phyloP scores from a whole-genome alignment of 1,140 invertebrate genomes.

The Pseudomyrmex concolor region DNA sequence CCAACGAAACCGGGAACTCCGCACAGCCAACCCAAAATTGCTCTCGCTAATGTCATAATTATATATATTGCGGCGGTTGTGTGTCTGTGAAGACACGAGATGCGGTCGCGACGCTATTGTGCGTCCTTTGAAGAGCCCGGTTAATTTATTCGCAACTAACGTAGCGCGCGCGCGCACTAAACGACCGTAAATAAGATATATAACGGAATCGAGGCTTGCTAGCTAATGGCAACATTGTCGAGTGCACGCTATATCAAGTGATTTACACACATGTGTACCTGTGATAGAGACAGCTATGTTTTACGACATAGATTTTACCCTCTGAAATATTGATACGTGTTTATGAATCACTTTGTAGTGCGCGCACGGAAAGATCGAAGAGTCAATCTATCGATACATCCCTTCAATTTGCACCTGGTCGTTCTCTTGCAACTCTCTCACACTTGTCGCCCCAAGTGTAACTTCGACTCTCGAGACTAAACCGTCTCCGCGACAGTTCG shows the following conservation, averaged over 20 bases:
- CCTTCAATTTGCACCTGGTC: slow-evolving; percentile 40
- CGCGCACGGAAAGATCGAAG: slow-evolving; percentile 6
- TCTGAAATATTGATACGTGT: neutral
- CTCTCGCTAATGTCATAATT: slow-evolving; percentile 58
- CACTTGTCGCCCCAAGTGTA: slow-evolving; percentile 2
- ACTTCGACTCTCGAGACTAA: slow-evolving; percentile 40
- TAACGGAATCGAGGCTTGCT: slow-evolving; percentile 43
- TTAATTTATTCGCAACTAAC: slow-evolving; percentile 55
- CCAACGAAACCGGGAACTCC: slow-evolving; percentile 41
- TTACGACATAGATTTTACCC: neutral
- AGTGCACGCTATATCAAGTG: neutral
- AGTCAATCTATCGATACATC: neutral
- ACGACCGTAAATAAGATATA: slow-evolving; percentile 38
- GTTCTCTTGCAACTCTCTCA: neutral
- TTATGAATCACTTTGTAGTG: slow-evolving; percentile 7
- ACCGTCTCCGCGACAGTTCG: slow-evolving; percentile 27
- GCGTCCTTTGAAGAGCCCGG: slow-evolving; percentile 25
- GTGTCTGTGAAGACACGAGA: slow-evolving; percentile 42
- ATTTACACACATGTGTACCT: neutral
- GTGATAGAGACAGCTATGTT: neutral
- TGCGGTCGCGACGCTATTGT: slow-evolving; percentile 25
- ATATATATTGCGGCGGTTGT: slow-evolving; percentile 43
- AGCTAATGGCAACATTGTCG: slow-evolving; percentile 30
- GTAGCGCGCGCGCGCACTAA: slow-evolving; percentile 12
- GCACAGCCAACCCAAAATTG: slow-evolving; percentile 34